Percentiles rank a stretch among this genome's conserved stretches.
These are phyloP conservation scores for Alligator sinensis DNA, from an alignment of 2,113 vertebrate genomes.

Conservation along the genomic window DNA sequence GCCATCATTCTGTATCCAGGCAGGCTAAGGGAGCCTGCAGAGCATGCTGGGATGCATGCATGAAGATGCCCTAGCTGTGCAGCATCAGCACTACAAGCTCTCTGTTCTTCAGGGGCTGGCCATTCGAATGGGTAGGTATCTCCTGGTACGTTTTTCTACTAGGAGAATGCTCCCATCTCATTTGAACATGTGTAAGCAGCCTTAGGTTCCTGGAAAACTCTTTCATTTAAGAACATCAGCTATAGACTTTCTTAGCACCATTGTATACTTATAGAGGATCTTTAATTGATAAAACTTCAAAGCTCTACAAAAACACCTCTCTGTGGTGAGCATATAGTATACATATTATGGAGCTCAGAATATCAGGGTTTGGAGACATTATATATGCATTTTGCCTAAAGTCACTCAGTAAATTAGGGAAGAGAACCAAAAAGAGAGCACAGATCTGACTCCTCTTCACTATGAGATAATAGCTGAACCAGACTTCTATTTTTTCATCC, in stretches of 20 bases:
- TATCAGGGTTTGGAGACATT: not conserved
- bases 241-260: not conserved
- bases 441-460: not conserved
- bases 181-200: no score
- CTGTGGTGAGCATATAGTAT: not conserved
- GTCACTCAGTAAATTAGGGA: not conserved
- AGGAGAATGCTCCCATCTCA: no score
- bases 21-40: no score
- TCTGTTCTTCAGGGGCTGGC: no score
- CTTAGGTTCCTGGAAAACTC: not conserved
- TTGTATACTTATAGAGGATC: not conserved
- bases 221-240: not conserved
- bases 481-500: not conserved
- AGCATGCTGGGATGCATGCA: no score
- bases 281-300: not conserved
- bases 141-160: no score
- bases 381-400: not conserved
- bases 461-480: not conserved
- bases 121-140: no score
- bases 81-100: no score
- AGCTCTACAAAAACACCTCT: not conserved
- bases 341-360: not conserved
- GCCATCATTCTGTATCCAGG: no score
- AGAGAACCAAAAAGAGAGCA: not conserved
- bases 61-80: no score